These are phyloP conservation scores for Phasianus colchicus DNA, from an alignment of 2,113 vertebrate genomes.

Conservation along the genomic window DNA sequence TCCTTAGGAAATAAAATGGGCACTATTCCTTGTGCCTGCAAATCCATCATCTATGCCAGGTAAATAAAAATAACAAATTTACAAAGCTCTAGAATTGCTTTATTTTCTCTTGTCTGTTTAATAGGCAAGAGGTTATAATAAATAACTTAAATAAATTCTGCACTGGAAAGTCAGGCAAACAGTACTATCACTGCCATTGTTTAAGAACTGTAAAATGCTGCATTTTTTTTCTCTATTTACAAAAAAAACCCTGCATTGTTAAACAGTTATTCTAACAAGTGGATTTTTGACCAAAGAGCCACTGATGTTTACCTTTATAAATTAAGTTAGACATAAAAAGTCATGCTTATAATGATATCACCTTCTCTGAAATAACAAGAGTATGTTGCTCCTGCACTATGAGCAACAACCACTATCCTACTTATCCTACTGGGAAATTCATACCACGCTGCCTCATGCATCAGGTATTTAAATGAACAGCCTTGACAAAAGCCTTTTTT, in stretches of 20 bases:
- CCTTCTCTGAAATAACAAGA: neutral
- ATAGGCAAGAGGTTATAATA: neutral
- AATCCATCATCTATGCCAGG: neutral
- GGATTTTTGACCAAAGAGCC: neutral
- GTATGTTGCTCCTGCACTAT: neutral
- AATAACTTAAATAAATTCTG: neutral
- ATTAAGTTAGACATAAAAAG: neutral
- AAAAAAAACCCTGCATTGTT: neutral
- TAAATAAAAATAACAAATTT: neutral
- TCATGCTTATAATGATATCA: neutral
- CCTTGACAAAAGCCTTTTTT: neutral
- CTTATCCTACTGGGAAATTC: neutral
- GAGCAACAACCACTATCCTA: neutral
- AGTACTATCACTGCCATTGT: neutral
- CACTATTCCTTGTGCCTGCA: neutral
- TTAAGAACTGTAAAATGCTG: neutral
- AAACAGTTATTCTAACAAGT: neutral
- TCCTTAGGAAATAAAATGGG: neutral
- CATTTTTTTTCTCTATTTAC: neutral
- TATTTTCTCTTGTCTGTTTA: neutral
- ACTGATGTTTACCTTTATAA: neutral
- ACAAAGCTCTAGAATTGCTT: neutral
- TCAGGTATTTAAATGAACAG: neutral
- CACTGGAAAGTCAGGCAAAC: neutral
- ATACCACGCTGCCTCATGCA: neutral